Evolutionary conservation across 2,888 invertebrate genomes (phyloP).

Genomic region (Helleia helle): DNA sequence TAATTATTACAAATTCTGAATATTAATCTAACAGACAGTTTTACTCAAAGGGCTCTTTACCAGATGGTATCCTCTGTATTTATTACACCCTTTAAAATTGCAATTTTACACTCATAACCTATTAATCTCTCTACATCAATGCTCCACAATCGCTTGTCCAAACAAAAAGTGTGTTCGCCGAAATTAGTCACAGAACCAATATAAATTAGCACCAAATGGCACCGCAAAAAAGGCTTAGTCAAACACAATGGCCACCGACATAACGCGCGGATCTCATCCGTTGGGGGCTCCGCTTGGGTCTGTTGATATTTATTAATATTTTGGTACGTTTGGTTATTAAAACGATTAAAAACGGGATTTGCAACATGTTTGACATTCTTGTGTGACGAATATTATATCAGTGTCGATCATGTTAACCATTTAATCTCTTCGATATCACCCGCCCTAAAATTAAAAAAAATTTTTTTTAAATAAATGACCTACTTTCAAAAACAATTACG

Average conservation of each 20-base stretch:
- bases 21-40: neutral
- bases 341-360: too few species aligned
- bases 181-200: slow-evolving; percentile 38
- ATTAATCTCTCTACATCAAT: slow-evolving; percentile 12
- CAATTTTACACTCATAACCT: slow-evolving; percentile 8
- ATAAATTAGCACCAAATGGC: slow-evolving; percentile 40
- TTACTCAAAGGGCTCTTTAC: neutral
- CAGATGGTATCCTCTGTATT: neutral
- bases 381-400: too few species aligned
- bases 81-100: neutral
- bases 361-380: too few species aligned
- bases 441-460: too few species aligned
- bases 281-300: slow-evolving; percentile 15
- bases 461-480: too few species aligned
- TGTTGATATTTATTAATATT: neutral
- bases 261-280: slow-evolving; percentile 18
- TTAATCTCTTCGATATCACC: too few species aligned
- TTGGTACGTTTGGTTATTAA: too few species aligned
- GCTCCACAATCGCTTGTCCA: slow-evolving; percentile 22
- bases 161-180: slow-evolving; percentile 35
- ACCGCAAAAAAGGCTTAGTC: slow-evolving; percentile 37
- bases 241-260: slow-evolving; percentile 33
- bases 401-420: too few species aligned
- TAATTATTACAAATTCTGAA: too few species aligned
- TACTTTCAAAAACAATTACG: too few species aligned